Evolutionary conservation across 2,113 vertebrate genomes (phyloP).

Genomic region (Zosterops japonicus): DNA sequence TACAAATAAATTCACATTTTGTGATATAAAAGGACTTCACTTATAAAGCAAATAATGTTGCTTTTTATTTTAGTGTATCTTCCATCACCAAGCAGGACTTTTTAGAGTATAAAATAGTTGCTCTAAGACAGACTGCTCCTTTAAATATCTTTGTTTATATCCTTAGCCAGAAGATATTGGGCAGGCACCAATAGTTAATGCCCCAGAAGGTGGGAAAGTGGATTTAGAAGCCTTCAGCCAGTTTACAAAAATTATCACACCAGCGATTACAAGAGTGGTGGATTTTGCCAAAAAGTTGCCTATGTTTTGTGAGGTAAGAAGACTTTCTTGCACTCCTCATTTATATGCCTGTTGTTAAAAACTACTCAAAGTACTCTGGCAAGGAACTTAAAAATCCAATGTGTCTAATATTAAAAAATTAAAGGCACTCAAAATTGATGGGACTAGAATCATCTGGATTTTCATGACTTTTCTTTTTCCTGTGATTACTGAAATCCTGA

Average conservation of each 20-base stretch:
- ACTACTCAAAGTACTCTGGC: background rate
- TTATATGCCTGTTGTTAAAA: background rate
- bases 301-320: conserved; percentile 98
- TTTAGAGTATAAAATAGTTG: background rate
- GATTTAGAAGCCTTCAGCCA: conserved; percentile 99
- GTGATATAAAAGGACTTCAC: background rate
- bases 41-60: background rate
- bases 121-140: conserved; percentile 46
- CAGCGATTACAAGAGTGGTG: conserved; percentile 99
- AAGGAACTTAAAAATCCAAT: background rate
- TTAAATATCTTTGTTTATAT: conserved; percentile 70
- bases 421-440: background rate
- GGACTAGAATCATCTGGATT: background rate
- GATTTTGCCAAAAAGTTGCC: conserved; percentile 99
- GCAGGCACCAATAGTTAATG: conserved; percentile 89
- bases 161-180: conserved; percentile 94
- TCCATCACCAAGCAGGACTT: background rate
- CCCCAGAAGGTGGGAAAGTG: conserved; percentile 95
- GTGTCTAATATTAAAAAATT: background rate
- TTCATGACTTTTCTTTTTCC: background rate
- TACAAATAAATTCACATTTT: background rate
- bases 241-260: conserved; percentile 99
- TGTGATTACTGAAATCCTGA: background rate
- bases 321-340: background rate
- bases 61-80: background rate